Evolutionary conservation across 2,888 invertebrate genomes (phyloP), one percentile per base, ranked within the genome.

Genomic region (Melanchra persicariae): DNA sequence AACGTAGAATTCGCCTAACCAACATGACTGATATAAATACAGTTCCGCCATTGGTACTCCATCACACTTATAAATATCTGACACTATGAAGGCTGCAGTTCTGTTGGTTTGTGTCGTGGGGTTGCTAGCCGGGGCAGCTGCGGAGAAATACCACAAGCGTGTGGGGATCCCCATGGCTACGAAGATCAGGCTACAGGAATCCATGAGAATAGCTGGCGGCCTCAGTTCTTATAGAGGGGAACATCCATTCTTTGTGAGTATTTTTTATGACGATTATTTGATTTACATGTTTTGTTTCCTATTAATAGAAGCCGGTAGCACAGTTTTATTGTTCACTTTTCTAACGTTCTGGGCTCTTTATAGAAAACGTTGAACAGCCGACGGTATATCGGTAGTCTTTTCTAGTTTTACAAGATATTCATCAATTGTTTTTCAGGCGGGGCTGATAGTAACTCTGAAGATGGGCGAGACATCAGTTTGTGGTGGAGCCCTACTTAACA

Each of bases 171-270:
- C 77, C 6, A 54, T 22, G 10, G 77, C 77, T 12, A 24, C 51
- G 0, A 49, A 45, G 30, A 81, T 81, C 34, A 47, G 30, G 62
- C 49, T 19, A n/a, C 77, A 74, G 22, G 77, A 77, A n/a, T 67
- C 77, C 19, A 63, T 63, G 77, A 59, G 59, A 47, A 75, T 77
- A 9, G 63, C 68, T 26, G 77, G 81, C 4, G 81, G 77, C 10
- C 45, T 63, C 2, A 10, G 22, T 51, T 77, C 77, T 5, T 75
- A 51, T 60, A 40, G 0, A 0, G 77, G 81, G 0, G 77, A 77
- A 68, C 77, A 77, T 58, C 81, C 81, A 12, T 77, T 47, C 51
- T 51, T 75, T 24, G 77, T 81, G 2, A 75, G 77, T 57, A 57
- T 34, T 34, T 34, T 7, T 34, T 7, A 4, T 34, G 30, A 3